These are phyloP conservation scores for Nemurella pictetii DNA, from an alignment of 2,888 invertebrate genomes.

Conservation along the genomic window DNA sequence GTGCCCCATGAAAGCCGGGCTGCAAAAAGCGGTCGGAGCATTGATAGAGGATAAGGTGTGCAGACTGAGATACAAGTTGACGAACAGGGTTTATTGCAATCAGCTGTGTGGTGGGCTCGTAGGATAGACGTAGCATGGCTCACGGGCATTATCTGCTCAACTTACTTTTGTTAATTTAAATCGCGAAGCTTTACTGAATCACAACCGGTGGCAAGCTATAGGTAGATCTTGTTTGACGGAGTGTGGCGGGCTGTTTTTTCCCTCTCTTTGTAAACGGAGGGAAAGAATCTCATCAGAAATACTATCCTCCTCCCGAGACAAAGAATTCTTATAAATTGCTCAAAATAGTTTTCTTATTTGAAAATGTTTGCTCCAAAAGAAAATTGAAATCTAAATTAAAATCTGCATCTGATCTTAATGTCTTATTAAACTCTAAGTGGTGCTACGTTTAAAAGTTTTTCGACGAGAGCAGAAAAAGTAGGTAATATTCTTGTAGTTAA, in stretches of 20 bases:
- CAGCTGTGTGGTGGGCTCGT: neutral
- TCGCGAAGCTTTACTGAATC: neutral
- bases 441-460: slow-evolving; percentile 19
- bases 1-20: neutral
- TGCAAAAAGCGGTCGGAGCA: neutral
- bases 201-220: neutral
- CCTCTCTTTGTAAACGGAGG: neutral
- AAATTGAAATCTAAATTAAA: slow-evolving; percentile 32
- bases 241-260: neutral
- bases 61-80: neutral
- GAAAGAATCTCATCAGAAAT: neutral
- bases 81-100: neutral
- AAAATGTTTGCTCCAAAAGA: slow-evolving; percentile 7
- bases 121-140: neutral
- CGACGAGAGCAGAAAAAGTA: neutral
- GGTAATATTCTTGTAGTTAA: slow-evolving; percentile 23
- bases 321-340: neutral
- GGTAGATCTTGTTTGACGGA: neutral
- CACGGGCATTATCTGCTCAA: neutral
- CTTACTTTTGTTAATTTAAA: neutral
- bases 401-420: slow-evolving; percentile 19
- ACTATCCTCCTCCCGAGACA: neutral
- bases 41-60: neutral
- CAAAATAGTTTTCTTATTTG: neutral
- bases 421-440: slow-evolving; percentile 24